phyloP scores from a whole-genome alignment of 2,888 invertebrate species.

The Bombyx huttoni region DNA sequence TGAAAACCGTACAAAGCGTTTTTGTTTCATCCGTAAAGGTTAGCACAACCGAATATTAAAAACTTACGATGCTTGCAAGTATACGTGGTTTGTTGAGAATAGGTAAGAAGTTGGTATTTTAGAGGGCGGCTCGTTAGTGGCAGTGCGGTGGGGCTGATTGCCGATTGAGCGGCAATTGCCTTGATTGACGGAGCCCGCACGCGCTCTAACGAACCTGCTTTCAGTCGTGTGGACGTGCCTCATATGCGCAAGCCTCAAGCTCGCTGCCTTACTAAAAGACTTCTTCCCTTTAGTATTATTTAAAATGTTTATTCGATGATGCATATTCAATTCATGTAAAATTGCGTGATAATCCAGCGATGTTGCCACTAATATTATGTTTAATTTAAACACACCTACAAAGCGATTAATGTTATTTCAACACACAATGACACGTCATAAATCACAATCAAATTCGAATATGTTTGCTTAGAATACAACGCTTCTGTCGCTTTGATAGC shows the following conservation, averaged over 20 bases:
- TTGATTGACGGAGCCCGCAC: slow-evolving; percentile 67
- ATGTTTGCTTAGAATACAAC: slow-evolving; percentile 33
- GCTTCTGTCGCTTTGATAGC: slow-evolving; percentile 31
- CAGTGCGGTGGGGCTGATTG: slow-evolving; percentile 53
- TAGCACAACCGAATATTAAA: slow-evolving; percentile 16
- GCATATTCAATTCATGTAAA: background rate
- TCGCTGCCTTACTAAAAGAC: background rate
- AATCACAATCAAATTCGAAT: slow-evolving; percentile 25
- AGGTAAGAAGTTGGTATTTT: slow-evolving; percentile 56
- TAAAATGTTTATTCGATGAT: background rate
- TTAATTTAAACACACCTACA: background rate
- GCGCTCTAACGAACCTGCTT: slow-evolving; percentile 66
- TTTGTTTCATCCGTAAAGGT: background rate
- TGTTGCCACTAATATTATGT: background rate
- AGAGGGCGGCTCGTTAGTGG: slow-evolving; percentile 55
- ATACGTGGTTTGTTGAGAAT: slow-evolving; percentile 25
- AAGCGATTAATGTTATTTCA: slow-evolving; percentile 14
- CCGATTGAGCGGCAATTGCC: slow-evolving; percentile 73
- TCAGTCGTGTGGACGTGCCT: slow-evolving; percentile 52
- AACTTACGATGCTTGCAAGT: background rate
- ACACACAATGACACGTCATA: slow-evolving; percentile 34
- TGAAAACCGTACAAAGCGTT: no score
- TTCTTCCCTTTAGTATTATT: background rate
- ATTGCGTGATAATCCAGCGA: background rate
- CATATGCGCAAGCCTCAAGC: slow-evolving; percentile 6